Conservation (phyloP, 2,888 invertebrate species). For the Resseliella maxima region DNA sequence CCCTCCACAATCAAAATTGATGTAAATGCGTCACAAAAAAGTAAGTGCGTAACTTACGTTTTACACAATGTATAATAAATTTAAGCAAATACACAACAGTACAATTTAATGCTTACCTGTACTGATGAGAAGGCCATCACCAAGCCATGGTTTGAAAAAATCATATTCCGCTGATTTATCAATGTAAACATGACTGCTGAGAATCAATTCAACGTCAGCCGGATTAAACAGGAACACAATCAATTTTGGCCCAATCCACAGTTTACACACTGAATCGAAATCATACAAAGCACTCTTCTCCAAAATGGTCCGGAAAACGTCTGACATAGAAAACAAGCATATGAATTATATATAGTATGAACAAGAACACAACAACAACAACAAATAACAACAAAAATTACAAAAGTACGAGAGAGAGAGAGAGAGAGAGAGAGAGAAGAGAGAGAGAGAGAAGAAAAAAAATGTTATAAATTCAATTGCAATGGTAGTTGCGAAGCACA, state of each 20-base stretch:
- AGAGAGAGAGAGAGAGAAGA: no score
- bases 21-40: no score
- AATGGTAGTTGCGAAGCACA: not conserved
- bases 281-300: conserved; percentile 64
- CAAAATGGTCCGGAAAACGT: conserved; percentile 75
- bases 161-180: conserved; percentile 83
- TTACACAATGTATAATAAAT: conserved; percentile 12
- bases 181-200: conserved; percentile 83
- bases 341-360: not conserved
- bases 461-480: no score
- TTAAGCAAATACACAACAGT: conserved; percentile 56
- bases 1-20: not conserved
- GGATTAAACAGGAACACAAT: conserved; percentile 81
- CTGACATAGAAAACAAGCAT: conserved; percentile 67
- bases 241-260: conserved; percentile 84
- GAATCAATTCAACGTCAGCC: conserved; percentile 80
- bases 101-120: conserved; percentile 70
- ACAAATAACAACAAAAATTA: not conserved
- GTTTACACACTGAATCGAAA: conserved; percentile 65
- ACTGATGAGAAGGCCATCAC: conserved; percentile 83
- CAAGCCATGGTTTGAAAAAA: conserved; percentile 87
- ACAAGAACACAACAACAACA: not conserved
- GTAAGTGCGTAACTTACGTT: no score
- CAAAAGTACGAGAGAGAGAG: no score
- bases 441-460: no score